Evolutionary conservation across 2,888 invertebrate species (phyloP).

Genomic region (Hydroisotoma schaefferi): DNA sequence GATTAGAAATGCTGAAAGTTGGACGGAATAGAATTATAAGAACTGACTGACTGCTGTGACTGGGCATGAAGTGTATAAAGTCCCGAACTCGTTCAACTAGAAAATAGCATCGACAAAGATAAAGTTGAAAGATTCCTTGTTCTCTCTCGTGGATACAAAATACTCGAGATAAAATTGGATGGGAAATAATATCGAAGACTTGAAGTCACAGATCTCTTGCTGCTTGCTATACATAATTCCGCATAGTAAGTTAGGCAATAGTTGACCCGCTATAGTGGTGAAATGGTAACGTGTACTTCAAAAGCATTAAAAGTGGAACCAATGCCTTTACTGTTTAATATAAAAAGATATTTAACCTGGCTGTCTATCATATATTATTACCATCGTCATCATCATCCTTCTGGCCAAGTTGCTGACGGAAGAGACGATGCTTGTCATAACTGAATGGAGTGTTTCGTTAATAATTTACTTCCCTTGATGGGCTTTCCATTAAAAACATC

Average conservation of each 20-base stretch:
- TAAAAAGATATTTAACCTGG: not conserved
- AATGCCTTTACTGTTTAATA: slow-evolving; percentile 30
- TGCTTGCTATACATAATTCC: no score
- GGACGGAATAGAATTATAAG: slow-evolving; percentile 38
- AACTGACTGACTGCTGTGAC: no score
- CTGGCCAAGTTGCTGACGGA: slow-evolving; percentile 19
- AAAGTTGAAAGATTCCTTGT: not conserved
- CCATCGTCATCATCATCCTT: no score
- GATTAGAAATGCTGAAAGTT: slow-evolving; percentile 31
- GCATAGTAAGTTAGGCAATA: no score
- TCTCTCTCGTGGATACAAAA: no score
- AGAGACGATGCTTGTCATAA: slow-evolving; percentile 11
- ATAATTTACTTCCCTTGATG: slow-evolving; percentile 49
- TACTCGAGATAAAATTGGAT: slow-evolving; percentile 3
- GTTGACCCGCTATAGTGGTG: no score
- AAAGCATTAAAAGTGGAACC: slow-evolving; percentile 27
- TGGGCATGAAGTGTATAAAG: no score
- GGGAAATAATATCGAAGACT: slow-evolving; percentile 3
- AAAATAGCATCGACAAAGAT: slow-evolving; percentile 28
- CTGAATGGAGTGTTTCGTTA: slow-evolving; percentile 44
- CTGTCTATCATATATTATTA: no score
- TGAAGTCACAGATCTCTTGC: no score
- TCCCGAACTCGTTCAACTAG: slow-evolving; percentile 28
- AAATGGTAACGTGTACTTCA: no score
- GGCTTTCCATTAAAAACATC: slow-evolving; percentile 10